These are phyloP conservation scores for Meloe dianella DNA, from an alignment of 2,888 invertebrate species.

Conservation along the genomic window DNA sequence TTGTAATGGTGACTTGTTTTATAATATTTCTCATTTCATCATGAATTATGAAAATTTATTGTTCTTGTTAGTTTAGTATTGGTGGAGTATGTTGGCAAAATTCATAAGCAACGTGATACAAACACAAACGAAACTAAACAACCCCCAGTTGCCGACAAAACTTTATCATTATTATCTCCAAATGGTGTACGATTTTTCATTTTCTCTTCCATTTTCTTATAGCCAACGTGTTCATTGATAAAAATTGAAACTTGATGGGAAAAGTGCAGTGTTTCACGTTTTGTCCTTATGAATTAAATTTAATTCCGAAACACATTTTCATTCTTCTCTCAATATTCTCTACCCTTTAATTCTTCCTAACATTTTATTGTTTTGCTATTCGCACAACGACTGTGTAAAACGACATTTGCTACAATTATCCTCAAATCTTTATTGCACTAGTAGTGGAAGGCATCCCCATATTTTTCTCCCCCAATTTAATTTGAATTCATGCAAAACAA, in stretches of 20 bases:
- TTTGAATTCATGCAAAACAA: conserved; percentile 29
- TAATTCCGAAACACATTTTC: background rate
- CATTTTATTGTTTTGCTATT: background rate
- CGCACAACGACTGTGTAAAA: background rate
- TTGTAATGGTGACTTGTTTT: background rate
- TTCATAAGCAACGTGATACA: background rate
- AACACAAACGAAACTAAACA: background rate
- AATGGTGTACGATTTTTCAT: conserved; percentile 8
- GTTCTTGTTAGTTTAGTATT: conserved; percentile 1
- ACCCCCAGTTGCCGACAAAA: background rate
- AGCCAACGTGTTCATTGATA: conserved; percentile 3
- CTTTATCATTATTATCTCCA: conserved; percentile 7
- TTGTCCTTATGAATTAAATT: background rate
- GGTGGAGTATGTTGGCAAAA: conserved; percentile 1
- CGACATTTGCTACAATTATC: background rate
- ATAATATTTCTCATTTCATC: background rate
- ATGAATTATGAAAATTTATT: conserved; percentile 10
- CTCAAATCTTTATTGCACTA: background rate
- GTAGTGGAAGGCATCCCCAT: background rate
- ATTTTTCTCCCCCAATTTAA: conserved; percentile 14
- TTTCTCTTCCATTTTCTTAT: background rate
- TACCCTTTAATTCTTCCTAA: background rate
- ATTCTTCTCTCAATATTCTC: background rate
- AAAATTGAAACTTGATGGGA: conserved; percentile 2
- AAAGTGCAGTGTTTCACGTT: background rate